Evolutionary conservation across 1,140 invertebrate species (phyloP).

Genomic region (Rhagoletis pomonella): DNA sequence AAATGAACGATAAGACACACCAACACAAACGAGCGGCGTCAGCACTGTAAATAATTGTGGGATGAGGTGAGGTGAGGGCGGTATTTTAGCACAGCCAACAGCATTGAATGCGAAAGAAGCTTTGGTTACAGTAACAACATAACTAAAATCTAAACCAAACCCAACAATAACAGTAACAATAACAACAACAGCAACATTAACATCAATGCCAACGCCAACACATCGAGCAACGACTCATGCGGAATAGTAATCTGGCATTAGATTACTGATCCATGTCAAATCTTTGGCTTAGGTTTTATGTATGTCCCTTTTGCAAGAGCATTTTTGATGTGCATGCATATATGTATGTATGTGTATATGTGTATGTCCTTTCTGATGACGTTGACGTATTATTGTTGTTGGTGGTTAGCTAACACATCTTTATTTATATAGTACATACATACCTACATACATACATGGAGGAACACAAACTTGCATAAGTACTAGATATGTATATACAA

Average conservation of each 20-base stretch:
- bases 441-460: neutral
- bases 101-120: neutral
- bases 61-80: neutral
- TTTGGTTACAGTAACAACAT: conserved; percentile 2
- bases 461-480: neutral
- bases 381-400: conserved; percentile 33
- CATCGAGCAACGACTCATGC: conserved; percentile 66
- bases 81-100: neutral
- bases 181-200: conserved; percentile 19
- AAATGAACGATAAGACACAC: conserved; percentile 44
- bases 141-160: conserved; percentile 12
- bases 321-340: neutral
- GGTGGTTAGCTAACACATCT: neutral
- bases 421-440: neutral
- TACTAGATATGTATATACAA: neutral
- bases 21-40: neutral
- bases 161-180: neutral
- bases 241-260: conserved; percentile 74
- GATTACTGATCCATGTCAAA: conserved; percentile 75
- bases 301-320: conserved; percentile 55
- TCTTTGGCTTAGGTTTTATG: conserved; percentile 71
- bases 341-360: neutral
- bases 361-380: neutral
- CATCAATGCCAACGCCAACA: conserved; percentile 46
- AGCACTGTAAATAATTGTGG: neutral